phyloP scores from a whole-genome alignment of 2,113 vertebrate species.

The Xiphophorus couchianus region DNA sequence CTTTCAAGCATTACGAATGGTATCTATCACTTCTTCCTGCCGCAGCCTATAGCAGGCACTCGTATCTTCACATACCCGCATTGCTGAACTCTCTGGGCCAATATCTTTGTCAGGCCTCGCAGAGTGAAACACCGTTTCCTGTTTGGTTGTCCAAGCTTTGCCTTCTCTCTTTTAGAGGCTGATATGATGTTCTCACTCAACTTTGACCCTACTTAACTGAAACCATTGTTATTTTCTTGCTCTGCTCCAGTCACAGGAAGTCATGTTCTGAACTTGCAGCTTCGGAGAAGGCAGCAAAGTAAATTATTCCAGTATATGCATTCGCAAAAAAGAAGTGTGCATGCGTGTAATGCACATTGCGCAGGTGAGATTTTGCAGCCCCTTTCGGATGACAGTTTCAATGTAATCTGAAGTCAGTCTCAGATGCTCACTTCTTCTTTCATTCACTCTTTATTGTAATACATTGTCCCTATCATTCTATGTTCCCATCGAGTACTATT shows the following conservation, averaged over 20 bases:
- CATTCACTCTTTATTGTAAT: slow-evolving; percentile 43
- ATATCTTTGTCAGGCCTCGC: slow-evolving; percentile 64
- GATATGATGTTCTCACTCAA: slow-evolving; percentile 47
- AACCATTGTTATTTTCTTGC: slow-evolving; percentile 62
- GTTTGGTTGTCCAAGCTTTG: slow-evolving; percentile 73
- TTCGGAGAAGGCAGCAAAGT: slow-evolving; percentile 62
- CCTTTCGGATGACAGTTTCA: slow-evolving; percentile 37
- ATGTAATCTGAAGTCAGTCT: slow-evolving; percentile 38
- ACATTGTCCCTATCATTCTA: slow-evolving; percentile 56
- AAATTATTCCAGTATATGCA: not conserved
- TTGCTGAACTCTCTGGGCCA: slow-evolving; percentile 46
- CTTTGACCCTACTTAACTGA: slow-evolving; percentile 63
- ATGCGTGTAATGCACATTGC: not conserved
- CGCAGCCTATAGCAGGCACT: slow-evolving; percentile 54
- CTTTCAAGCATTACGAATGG: slow-evolving; percentile 68
- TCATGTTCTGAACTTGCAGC: slow-evolving; percentile 77
- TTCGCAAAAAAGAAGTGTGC: not conserved
- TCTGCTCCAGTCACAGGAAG: slow-evolving; percentile 85
- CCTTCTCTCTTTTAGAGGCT: slow-evolving; percentile 55
- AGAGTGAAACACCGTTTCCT: slow-evolving; percentile 69
- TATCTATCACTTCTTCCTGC: slow-evolving; percentile 77
- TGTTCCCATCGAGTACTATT: slow-evolving; percentile 32
- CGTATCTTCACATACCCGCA: slow-evolving; percentile 65
- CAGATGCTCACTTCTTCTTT: slow-evolving; percentile 44
- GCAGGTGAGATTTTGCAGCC: slow-evolving; percentile 6